Conservation (phyloP, 2,888 invertebrate genomes). For the Lepidocyrtinus sp. region DNA sequence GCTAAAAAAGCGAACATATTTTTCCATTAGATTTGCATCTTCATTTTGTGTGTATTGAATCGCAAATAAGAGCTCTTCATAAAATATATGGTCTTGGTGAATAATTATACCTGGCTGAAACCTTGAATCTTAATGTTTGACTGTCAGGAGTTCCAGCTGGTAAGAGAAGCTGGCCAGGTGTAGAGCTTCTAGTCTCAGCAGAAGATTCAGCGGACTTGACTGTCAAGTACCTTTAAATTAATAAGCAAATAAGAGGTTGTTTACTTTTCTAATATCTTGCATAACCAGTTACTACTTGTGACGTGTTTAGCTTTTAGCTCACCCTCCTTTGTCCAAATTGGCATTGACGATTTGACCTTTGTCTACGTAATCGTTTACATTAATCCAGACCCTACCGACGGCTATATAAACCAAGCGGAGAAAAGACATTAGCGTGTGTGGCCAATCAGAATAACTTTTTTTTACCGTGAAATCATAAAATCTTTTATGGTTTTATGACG, state of each 20-base stretch:
- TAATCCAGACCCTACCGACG: slow-evolving; percentile 35
- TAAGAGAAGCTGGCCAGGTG: slow-evolving; percentile 44
- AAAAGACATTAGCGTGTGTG: no score
- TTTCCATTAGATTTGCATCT: no score
- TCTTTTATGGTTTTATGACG: not conserved
- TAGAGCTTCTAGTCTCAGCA: slow-evolving; percentile 5
- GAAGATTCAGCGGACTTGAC: slow-evolving; percentile 49
- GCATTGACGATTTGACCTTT: slow-evolving; percentile 41
- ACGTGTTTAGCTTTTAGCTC: slow-evolving; percentile 8
- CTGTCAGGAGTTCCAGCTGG: slow-evolving; percentile 54
- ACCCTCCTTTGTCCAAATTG: slow-evolving; percentile 32
- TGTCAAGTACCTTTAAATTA: slow-evolving; percentile 56
- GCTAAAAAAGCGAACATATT: slow-evolving; percentile 27
- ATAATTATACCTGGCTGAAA: slow-evolving; percentile 53
- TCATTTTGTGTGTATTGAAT: no score
- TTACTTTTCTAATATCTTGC: not conserved
- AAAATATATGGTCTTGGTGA: no score
- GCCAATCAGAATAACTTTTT: no score
- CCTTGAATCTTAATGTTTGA: slow-evolving; percentile 54
- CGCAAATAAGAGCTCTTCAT: no score
- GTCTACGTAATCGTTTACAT: slow-evolving; percentile 44
- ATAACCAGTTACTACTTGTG: not conserved
- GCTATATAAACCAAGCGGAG: slow-evolving; percentile 17
- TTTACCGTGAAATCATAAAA: not conserved
- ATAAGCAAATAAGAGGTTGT: slow-evolving; percentile 9